Conservation (phyloP, 1,140 invertebrate genomes). For the Brachionus paranguensis region DNA sequence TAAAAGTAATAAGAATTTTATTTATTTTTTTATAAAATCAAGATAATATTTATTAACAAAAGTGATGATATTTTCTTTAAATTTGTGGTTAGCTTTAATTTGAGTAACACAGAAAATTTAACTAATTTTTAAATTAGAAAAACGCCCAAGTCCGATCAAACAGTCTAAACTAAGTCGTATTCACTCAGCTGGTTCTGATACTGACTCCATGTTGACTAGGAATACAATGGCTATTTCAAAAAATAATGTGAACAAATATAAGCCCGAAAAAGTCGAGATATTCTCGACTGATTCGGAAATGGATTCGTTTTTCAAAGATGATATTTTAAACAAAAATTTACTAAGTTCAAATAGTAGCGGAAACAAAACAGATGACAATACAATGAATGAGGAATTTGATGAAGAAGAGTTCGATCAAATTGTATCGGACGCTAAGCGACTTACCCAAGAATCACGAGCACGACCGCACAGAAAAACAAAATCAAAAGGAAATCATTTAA, state of each 20-base stretch:
- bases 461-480: conserved; percentile 6
- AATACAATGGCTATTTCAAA: neutral
- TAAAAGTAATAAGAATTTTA: too few species aligned
- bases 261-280: conserved; percentile 20
- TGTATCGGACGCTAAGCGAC: conserved; percentile 18
- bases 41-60: too few species aligned
- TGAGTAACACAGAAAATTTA: neutral
- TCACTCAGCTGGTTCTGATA: conserved; percentile 27
- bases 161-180: conserved; percentile 1
- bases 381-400: conserved; percentile 31
- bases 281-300: conserved; percentile 35
- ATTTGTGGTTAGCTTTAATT: too few species aligned
- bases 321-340: conserved; percentile 23
- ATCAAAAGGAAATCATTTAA: conserved; percentile 39
- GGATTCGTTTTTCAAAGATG: conserved; percentile 40
- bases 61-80: too few species aligned
- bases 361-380: conserved; percentile 19
- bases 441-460: neutral
- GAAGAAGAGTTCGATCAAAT: conserved; percentile 36
- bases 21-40: too few species aligned
- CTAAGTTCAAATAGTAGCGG: neutral
- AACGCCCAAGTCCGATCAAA: neutral
- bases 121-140: neutral
- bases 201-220: conserved; percentile 10
- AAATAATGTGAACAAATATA: neutral